These are phyloP conservation scores for Tetragnatha versicolor DNA, from an alignment of 1,140 invertebrate genomes.

Conservation along the genomic window DNA sequence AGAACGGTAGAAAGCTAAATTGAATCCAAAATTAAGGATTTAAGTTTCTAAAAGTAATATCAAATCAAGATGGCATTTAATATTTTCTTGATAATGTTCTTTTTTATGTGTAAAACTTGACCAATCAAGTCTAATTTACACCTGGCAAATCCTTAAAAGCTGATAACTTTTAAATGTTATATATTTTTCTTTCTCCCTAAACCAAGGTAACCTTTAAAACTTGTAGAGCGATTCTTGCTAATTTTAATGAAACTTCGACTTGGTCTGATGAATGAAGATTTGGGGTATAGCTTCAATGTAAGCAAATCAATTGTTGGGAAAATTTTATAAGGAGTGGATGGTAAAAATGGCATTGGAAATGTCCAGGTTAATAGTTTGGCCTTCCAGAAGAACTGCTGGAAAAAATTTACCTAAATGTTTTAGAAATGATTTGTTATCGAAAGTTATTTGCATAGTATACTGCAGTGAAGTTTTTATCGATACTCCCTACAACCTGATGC, in stretches of 20 bases:
- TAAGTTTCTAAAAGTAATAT: too few relatives aligned
- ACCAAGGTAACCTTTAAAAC: not conserved
- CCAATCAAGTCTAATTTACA: too few relatives aligned
- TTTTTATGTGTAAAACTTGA: too few relatives aligned
- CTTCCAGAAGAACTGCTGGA: not conserved
- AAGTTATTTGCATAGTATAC: not conserved
- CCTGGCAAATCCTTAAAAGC: too few relatives aligned
- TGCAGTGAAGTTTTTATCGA: not conserved
- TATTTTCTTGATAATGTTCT: too few relatives aligned
- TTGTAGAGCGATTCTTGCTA: not conserved
- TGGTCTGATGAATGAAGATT: not conserved
- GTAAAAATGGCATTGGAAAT: not conserved
- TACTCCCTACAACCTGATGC: not conserved
- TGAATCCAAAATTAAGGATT: too few relatives aligned
- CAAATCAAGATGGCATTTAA: too few relatives aligned
- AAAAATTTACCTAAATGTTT: not conserved
- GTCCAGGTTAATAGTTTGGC: not conserved
- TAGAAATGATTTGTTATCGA: too few relatives aligned
- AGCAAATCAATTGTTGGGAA: not conserved
- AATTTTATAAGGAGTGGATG: not conserved
- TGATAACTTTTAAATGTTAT: too few relatives aligned
- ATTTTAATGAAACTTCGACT: not conserved
- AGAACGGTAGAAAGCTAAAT: too few relatives aligned
- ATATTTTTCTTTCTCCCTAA: too few relatives aligned
- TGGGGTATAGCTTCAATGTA: not conserved